Base-by-base conservation (phyloP, 2,888 invertebrate species). In the Stenurella melanura region DNA sequence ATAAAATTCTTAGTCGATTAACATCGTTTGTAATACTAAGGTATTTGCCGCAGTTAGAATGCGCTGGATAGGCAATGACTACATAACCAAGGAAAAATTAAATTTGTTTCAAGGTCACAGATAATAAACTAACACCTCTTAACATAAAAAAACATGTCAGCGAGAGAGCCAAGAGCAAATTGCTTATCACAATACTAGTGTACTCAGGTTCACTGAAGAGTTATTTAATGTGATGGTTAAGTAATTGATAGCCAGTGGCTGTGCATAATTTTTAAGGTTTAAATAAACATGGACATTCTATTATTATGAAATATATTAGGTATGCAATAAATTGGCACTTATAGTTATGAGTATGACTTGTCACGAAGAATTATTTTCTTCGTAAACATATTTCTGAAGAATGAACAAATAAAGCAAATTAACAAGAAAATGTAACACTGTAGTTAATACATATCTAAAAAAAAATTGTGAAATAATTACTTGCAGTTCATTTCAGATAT, bases 171-270 rank as follows among this genome's bases (percentile, higher is more conserved):
- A n/a, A 15, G n/a, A n/a, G 15, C n/a, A 50, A 50, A 50, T 50
- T 50, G 5, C 50, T 3, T n/a, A 50, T 50, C 15, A 50, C 50
- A 15, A n/a, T 50, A 50, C 50, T 50, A n/a, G 50, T n/a, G 12
- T 42, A 60, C 18, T 50, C 61, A 50, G 63, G 63, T 63, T 38
- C 72, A 56, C 38, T 26, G 30, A 70, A 50, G 30, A 30, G 54
- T 57, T 61, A 68, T 68, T 19, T 58, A 75, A 63, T 63, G 56
- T 63, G 70, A 75, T 70, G 75, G 61, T 75, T 63, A 57, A 70
- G 64, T 71, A 71, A 75, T 75, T 66, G 75, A 19, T 71, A 66
- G 75, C 75, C 75, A 38, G 63, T 75, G 74, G 74, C 74, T 60
- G 66, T 71, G 42, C 19, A 42, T 38, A 64, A 61, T 72, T 75